Evolutionary conservation across 2,113 vertebrate species (phyloP).

Genomic region (Ageneiosus marmoratus): DNA sequence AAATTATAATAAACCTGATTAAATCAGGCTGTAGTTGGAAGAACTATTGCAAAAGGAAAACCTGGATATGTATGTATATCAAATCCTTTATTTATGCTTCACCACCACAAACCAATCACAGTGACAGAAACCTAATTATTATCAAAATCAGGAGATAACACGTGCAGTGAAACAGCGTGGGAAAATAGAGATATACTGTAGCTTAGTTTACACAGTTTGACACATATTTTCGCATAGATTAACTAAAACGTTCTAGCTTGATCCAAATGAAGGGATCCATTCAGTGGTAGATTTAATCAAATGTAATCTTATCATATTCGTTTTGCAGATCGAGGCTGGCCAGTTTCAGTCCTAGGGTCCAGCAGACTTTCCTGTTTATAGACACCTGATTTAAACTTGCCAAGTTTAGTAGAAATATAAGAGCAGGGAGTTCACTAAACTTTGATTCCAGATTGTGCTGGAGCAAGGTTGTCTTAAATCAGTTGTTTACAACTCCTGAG

Average conservation of each 20-base stretch:
- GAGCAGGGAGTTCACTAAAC: background rate
- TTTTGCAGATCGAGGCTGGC: background rate
- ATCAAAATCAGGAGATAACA: background rate
- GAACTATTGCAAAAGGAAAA: background rate
- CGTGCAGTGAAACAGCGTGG: background rate
- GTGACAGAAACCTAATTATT: background rate
- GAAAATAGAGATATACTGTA: background rate
- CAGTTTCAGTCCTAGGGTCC: background rate
- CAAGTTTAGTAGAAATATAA: background rate
- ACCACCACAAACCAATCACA: background rate
- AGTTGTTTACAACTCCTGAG: background rate
- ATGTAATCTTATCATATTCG: background rate
- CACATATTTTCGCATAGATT: background rate
- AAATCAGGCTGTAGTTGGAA: background rate
- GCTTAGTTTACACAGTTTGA: background rate
- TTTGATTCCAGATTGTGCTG: background rate
- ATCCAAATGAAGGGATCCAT: background rate
- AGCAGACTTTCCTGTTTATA: background rate
- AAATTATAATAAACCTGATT: background rate
- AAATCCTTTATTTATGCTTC: background rate
- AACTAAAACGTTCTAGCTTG: background rate
- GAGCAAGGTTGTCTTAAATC: background rate
- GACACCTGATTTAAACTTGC: background rate
- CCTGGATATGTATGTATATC: background rate
- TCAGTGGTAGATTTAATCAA: background rate